Evolutionary conservation across 2,888 invertebrate genomes (phyloP).

Genomic region (Hipparchia sbordonii): DNA sequence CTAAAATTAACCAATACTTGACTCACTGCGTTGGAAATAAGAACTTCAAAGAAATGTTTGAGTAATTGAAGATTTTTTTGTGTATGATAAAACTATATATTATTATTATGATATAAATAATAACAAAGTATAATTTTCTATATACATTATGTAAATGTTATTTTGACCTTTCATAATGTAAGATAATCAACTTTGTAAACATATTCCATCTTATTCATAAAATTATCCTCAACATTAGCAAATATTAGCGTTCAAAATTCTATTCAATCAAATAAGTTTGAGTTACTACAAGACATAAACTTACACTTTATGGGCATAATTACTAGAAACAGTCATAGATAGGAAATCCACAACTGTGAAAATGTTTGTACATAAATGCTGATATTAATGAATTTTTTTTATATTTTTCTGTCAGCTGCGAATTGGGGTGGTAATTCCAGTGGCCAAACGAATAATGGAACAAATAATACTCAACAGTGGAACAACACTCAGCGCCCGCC

Average conservation of each 20-base stretch:
- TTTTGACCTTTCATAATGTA: conserved; percentile 4
- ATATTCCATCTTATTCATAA: neutral
- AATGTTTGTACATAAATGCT: neutral
- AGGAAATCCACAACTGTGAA: no score
- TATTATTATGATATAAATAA: neutral
- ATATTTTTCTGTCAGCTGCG: conserved; percentile 58
- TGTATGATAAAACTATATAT: no score
- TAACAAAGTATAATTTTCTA: conserved; percentile 10
- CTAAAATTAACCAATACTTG: no score
- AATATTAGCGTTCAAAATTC: neutral
- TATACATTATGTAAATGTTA: neutral
- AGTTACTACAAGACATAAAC: neutral
- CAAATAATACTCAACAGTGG: conserved; percentile 80
- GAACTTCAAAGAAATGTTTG: no score
- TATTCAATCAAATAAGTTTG: no score
- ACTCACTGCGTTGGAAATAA: no score
- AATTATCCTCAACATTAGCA: neutral
- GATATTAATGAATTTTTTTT: neutral
- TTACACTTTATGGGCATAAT: neutral
- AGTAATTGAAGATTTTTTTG: no score
- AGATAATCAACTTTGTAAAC: conserved; percentile 8
- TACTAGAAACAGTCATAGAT: neutral
- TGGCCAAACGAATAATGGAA: conserved; percentile 72
- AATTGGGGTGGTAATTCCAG: conserved; percentile 78
- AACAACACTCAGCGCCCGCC: conserved; percentile 79